Evolutionary conservation across 2,888 invertebrate species (phyloP), one percentile per base, ranked within the genome.

Genomic region (Panopea generosa): DNA sequence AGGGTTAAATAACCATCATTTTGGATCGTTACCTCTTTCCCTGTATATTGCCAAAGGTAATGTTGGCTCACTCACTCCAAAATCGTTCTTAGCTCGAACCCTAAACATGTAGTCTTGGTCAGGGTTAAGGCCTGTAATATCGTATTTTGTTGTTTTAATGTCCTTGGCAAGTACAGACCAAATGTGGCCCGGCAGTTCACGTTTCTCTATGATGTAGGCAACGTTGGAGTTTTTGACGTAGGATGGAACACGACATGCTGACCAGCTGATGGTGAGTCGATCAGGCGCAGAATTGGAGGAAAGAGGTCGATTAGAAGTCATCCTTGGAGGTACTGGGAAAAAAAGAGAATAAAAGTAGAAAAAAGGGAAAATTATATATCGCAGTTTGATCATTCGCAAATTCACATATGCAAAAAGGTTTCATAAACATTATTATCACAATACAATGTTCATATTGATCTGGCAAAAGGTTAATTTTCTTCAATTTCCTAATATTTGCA

Each of bases 61-160:
- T 65, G 98, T 98, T 0, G 99, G 99, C 90, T 99, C 99, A 93
- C 98, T 98, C 80, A 98, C 95, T 52, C 99, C 99, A 92, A 96
- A 97, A 92, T 97, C 97, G 93, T 99, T 99, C 92, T 98, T 98
- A 2, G 99, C 99, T 29, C 98, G 95, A 33, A 99, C 95, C 76
- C 99, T 95, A 94, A 99, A 98, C 93, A 96, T 96, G 94, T 99
- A 99, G 93, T 99, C 98, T 82, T 96, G 95, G 93, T 97, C 97
- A 0, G 99, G 97, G 89, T 97, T 96, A 77, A 99, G 86, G 26
- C 82, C 76, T 1, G 45, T 72, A 20, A 85, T 65, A 53, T 83
- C 77, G 62, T 68, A 82, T 43, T 66, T 70, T 11, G 70, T 82
- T 33, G 70, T 72, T 14, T 53, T 55, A 9, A 84, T 52, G 26